Evolutionary conservation across 2,113 vertebrate species (phyloP).

Genomic region (Mohoua ochrocephala): DNA sequence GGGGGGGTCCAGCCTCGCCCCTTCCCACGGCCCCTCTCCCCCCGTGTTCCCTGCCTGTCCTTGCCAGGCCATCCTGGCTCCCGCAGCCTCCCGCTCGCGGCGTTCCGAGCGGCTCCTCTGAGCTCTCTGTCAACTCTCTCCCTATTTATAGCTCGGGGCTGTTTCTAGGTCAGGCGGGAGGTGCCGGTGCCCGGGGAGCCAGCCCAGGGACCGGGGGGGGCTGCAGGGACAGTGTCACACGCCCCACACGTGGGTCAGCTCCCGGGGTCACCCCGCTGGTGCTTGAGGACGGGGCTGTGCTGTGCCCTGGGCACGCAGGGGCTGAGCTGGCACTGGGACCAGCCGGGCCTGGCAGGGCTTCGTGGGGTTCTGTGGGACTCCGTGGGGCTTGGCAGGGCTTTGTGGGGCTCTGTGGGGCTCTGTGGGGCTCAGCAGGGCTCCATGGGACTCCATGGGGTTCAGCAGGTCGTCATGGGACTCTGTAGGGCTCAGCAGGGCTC

Average conservation of each 20-base stretch:
- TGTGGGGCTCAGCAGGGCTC: neutral
- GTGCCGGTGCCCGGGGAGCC: neutral
- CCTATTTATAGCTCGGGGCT: slow-evolving; percentile 43
- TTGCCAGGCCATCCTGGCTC: neutral
- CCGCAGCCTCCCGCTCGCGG: neutral
- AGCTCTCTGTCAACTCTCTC: neutral
- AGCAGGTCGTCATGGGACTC: neutral
- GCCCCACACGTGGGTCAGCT: rapidly evolving
- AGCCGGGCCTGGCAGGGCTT: neutral
- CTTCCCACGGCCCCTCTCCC: neutral
- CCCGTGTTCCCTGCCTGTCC: neutral
- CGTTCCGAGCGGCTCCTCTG: neutral
- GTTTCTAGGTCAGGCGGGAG: slow-evolving; percentile 44
- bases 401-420: neutral
- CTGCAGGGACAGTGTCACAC: neutral
- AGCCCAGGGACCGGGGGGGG: rapidly evolving
- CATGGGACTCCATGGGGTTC: neutral
- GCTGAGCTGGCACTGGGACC: neutral
- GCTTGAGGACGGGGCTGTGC: neutral
- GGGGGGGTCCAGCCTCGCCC: neutral
- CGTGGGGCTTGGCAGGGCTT: neutral
- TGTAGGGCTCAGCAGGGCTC: neutral
- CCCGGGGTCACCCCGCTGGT: rapidly evolving
- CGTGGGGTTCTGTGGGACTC: rapidly evolving
- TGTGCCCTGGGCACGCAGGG: rapidly evolving